Percentiles rank a stretch among this genome's conserved stretches.
Conservation (phyloP, 2,113 vertebrate genomes). For the Chelonoidis abingdonii region DNA sequence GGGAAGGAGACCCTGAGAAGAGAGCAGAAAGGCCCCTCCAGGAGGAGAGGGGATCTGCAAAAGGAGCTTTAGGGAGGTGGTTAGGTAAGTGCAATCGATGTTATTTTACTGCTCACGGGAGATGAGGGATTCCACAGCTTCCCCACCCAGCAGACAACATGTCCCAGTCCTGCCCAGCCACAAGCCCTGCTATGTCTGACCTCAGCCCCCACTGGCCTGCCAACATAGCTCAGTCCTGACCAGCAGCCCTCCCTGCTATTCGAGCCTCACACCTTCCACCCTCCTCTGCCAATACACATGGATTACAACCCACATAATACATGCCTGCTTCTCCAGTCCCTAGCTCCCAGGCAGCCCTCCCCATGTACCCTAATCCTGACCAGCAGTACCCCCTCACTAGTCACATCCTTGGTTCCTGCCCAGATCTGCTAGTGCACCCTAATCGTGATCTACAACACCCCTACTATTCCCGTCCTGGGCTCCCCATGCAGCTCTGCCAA, state of each 20-base stretch:
- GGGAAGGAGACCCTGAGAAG: neutral
- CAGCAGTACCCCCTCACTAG: rapidly evolving
- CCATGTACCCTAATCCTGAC: neutral
- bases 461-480: neutral
- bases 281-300: neutral
- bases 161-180: neutral
- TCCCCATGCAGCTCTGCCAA: neutral
- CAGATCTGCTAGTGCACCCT: neutral
- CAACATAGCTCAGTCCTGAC: neutral
- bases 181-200: neutral
- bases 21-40: neutral
- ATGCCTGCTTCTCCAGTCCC: neutral
- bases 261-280: neutral
- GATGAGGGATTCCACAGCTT: neutral
- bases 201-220: neutral
- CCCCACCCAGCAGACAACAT: neutral
- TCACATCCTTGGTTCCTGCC: neutral
- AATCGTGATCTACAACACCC: neutral
- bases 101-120: neutral
- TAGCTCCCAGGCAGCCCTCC: neutral
- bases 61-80: neutral
- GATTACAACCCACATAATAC: neutral
- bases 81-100: neutral
- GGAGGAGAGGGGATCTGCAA: no score
- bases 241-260: neutral